Evolutionary conservation across 2,888 invertebrate genomes (phyloP), one percentile per base, ranked within the genome.

Genomic region (Drepana falcataria): DNA sequence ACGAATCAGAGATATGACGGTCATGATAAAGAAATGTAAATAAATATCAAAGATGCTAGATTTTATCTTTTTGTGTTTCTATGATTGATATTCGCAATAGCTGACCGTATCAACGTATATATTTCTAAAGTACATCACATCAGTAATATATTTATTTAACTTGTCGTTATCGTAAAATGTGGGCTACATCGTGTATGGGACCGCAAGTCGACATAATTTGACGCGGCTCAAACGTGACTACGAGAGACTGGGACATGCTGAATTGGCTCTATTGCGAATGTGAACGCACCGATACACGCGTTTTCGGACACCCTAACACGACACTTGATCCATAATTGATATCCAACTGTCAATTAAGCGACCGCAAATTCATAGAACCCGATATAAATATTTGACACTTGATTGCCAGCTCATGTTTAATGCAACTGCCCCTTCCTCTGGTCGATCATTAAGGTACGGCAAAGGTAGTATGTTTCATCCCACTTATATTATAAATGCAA

Each of bases 181-280:
- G 49, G 59, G 55, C 59, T 59, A 65, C 68, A 71, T 75, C 69
- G 63, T 64, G 64, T 61, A 66, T 68, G 70, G n/a, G 69, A 65
- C 70, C 73, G 63, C 72, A 68, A 60, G 81, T 80, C 79, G 70
- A 77, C 73, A 83, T 83, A 83, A 83, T 82, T 83, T 80, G 83
- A 80, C 77, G 77, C 67, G 65, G 66, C 62, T 54, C 61, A 73
- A 76, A 82, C 83, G 84, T 85, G 84, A 81, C 79, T 65, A 69
- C 69, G 33, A 51, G 51, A 51, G 40, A 51, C 40, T 63, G 66
- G 65, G 65, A 67, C 71, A 65, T 61, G 77, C 73, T 72, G 77
- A 79, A 63, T 79, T 75, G 67, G 69, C 68, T 58, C 58, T 63
- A 64, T 68, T 69, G 65, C 63, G 60, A 62, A 69, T 70, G 68